These are phyloP conservation scores for Campoplex capitator DNA, from an alignment of 2,888 invertebrate genomes.

Conservation along the genomic window DNA sequence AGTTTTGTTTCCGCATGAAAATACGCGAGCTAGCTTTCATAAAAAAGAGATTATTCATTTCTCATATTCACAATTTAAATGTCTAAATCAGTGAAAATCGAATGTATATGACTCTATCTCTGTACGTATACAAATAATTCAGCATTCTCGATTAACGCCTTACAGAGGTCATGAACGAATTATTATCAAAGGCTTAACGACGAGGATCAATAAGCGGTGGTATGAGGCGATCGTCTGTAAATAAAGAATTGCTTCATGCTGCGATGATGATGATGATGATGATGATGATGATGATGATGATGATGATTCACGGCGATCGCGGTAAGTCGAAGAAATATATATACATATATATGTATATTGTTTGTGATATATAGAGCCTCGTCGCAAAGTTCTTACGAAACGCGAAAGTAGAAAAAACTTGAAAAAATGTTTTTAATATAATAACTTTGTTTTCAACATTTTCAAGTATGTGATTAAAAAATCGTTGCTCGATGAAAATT, in stretches of 20 bases:
- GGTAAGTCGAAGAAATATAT: neutral
- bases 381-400: too few species aligned
- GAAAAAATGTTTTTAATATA: too few species aligned
- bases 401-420: too few species aligned
- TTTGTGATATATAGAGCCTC: too few species aligned
- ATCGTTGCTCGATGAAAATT: too few species aligned
- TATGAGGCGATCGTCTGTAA: conserved; percentile 16
- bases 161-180: conserved; percentile 11
- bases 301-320: neutral
- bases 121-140: neutral
- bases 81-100: neutral
- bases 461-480: too few species aligned
- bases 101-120: too few species aligned
- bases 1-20: neutral
- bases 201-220: conserved; percentile 15
- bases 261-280: neutral
- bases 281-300: neutral
- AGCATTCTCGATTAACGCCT: neutral
- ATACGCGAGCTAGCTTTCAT: too few species aligned
- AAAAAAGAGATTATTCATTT: neutral
- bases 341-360: too few species aligned
- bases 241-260: conserved; percentile 4
- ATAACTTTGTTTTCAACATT: too few species aligned
- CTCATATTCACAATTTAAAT: neutral
- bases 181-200: conserved; percentile 17